phyloP scores from a whole-genome alignment of 2,797 vertebrate genomes.

The Sebastiscus tertius region DNA sequence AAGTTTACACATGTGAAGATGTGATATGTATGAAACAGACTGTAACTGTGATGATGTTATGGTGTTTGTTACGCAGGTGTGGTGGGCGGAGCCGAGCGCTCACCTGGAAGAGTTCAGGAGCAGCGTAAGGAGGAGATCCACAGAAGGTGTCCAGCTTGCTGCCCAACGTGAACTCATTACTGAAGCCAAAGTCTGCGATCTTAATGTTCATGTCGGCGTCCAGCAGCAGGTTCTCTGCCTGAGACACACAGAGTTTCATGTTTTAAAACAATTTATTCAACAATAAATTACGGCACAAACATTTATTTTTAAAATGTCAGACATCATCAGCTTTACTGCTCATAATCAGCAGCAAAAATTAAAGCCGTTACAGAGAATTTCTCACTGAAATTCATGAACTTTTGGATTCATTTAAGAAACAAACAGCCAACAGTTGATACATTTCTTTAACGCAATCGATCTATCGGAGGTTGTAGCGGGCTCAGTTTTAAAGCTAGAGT shows the following conservation, averaged over 20 bases:
- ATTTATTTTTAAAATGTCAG: rapidly evolving
- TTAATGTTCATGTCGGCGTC: constrained; percentile 97
- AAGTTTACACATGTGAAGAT: too few relatives aligned
- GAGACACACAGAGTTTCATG: background rate
- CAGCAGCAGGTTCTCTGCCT: constrained; percentile 95
- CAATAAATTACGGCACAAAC: background rate
- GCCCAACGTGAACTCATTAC: constrained; percentile 93
- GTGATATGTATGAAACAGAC: background rate
- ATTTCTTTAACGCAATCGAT: too few relatives aligned
- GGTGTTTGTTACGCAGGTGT: background rate
- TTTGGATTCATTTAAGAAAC: rapidly evolving
- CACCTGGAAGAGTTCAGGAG: constrained; percentile 80
- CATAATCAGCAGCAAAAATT: background rate
- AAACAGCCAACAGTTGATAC: background rate
- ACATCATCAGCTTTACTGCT: background rate
- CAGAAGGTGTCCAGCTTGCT: constrained; percentile 96
- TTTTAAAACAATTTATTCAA: background rate
- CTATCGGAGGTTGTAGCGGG: too few relatives aligned
- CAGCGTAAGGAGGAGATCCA: constrained; percentile 92
- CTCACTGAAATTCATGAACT: background rate
- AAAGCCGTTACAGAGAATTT: rapidly evolving
- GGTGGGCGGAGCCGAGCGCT: background rate
- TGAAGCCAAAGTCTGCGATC: constrained; percentile 96
- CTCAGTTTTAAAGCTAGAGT: too few relatives aligned
- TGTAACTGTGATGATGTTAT: background rate